These are phyloP conservation scores for Cosmia trapezina DNA, from an alignment of 2,888 invertebrate genomes.

Conservation along the genomic window DNA sequence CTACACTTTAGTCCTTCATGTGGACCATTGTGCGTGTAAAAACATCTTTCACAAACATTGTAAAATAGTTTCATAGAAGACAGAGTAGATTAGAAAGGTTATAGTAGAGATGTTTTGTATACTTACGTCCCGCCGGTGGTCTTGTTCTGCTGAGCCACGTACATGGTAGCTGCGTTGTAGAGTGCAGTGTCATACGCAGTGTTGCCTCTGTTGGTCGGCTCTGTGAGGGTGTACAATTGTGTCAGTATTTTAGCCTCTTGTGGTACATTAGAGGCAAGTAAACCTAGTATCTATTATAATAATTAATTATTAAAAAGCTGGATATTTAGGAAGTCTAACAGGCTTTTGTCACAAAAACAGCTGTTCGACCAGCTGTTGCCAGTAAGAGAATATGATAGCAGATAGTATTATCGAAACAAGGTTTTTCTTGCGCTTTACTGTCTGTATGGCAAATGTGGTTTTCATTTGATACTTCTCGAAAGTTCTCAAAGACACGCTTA, in stretches of 20 bases:
- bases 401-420: background rate
- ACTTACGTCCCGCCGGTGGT: constrained; percentile 87
- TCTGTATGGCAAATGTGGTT: background rate
- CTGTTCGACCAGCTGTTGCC: background rate
- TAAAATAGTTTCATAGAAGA: background rate
- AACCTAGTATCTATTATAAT: background rate
- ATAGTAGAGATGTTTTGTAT: background rate
- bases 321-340: constrained; percentile 11
- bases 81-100: too few species aligned
- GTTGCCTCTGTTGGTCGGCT: constrained; percentile 92
- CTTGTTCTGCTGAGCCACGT: constrained; percentile 95
- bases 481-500: background rate
- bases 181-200: constrained; percentile 98
- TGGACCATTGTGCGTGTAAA: too few species aligned
- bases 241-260: constrained; percentile 14
- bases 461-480: background rate
- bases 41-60: background rate
- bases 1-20: too few species aligned
- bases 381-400: background rate
- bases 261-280: background rate
- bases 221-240: constrained; percentile 63
- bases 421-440: background rate
- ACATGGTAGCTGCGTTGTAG: constrained; percentile 98
- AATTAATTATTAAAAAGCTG: background rate
- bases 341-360: background rate